phyloP scores from a whole-genome alignment of 2,888 invertebrate genomes.

The Acanthoscelides obtectus region DNA sequence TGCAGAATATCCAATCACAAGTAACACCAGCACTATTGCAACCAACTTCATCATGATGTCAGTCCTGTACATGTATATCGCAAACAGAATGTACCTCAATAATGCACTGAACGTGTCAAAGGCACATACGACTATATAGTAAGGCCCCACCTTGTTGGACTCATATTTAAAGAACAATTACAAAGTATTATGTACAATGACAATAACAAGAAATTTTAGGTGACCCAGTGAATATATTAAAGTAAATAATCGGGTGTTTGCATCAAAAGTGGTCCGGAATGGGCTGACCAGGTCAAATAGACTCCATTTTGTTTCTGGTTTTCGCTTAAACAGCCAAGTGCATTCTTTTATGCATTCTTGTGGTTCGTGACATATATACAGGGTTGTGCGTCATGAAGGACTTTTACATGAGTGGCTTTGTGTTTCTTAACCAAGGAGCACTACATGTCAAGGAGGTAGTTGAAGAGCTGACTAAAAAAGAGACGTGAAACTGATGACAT shows the following conservation, averaged over 20 bases:
- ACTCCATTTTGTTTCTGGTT: background rate
- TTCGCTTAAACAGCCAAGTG: background rate
- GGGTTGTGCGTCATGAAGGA: too few relatives aligned
- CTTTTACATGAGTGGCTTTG: too few relatives aligned
- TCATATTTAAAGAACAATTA: background rate
- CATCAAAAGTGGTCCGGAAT: conserved; percentile 9
- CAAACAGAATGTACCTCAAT: background rate
- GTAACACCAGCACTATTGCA: background rate
- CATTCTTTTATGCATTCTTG: background rate
- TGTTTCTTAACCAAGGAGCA: too few relatives aligned
- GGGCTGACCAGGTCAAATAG: background rate
- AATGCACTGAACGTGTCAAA: background rate
- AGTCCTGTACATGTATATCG: background rate
- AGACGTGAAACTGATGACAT: too few relatives aligned
- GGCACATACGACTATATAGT: background rate
- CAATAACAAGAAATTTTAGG: conserved; percentile 2
- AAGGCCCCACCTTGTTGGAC: conserved; percentile 8
- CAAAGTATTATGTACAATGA: conserved; percentile 3
- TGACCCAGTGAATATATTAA: conserved; percentile 7
- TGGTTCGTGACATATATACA: too few relatives aligned
- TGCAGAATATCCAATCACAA: background rate
- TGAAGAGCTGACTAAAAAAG: too few relatives aligned
- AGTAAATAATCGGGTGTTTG: conserved; percentile 8
- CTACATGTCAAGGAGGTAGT: too few relatives aligned
- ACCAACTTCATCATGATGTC: background rate